Conservation (phyloP, 2,113 vertebrate species). For the Amblyopsis rosae region DNA sequence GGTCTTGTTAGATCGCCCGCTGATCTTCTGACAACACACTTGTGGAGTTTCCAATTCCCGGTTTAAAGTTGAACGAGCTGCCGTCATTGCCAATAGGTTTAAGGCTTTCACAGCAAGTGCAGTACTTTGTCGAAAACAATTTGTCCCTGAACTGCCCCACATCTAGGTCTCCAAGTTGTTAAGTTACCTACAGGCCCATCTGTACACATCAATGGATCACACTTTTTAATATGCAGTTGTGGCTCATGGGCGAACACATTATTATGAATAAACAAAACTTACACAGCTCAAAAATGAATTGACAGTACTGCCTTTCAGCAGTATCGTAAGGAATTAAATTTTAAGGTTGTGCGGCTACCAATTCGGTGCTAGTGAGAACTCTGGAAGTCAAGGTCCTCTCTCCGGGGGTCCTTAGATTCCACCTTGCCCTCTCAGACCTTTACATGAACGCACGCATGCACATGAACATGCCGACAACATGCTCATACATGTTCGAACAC, state of each 20-base stretch:
- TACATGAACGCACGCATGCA: constrained; percentile 17
- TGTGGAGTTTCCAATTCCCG: constrained; percentile 22
- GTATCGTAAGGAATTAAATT: constrained; percentile 40
- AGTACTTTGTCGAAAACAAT: constrained; percentile 20
- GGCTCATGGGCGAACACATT: too few relatives aligned
- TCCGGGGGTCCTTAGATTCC: constrained; percentile 40
- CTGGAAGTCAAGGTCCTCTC: constrained; percentile 62
- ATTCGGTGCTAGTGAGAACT: constrained; percentile 33
- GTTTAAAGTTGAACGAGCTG: not conserved
- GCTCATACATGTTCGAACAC: not conserved
- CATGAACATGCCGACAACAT: not conserved
- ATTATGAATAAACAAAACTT: too few relatives aligned
- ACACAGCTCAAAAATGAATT: too few relatives aligned
- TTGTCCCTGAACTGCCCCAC: not conserved
- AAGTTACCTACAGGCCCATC: too few relatives aligned
- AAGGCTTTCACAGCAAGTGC: constrained; percentile 12
- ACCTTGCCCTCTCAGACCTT: constrained; percentile 42
- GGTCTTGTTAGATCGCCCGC: constrained; percentile 30
- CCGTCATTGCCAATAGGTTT: not conserved
- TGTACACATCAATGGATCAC: too few relatives aligned
- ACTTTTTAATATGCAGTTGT: too few relatives aligned
- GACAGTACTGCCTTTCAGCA: not conserved
- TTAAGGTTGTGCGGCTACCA: constrained; percentile 50
- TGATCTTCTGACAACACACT: constrained; percentile 32
- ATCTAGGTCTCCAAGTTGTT: not conserved